Base-by-base conservation (phyloP, 2,113 vertebrate genomes). In the Tretioscincus oriximinensis region DNA sequence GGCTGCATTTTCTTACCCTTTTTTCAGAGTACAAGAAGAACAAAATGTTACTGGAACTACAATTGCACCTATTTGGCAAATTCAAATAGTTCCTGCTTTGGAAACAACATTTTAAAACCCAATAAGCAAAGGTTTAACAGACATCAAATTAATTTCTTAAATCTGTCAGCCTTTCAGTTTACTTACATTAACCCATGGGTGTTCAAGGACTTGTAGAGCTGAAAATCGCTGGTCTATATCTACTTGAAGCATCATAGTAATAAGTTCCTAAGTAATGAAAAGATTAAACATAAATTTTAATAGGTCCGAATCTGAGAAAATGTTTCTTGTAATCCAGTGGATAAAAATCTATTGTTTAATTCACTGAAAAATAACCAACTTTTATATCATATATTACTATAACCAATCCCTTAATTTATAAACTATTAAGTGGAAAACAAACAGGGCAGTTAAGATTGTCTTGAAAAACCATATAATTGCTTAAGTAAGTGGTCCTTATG, bases 121-220 rank as follows among this genome's bases (percentile, higher is more conserved):
- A 63, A 83, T 9, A 75, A 66, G 84, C 72, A 75, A 74, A 29
- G 70, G 0, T 0, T 76, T 26, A 70, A 73, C 11, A 41, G 5
- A 0, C 49, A 35, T 54, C 75, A 85, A 79, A n/a, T 41, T 41
- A 41, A 41, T 41, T 41, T 41, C 61, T 73, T 51, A 49, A 85
- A 74, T 64, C 78, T 49, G 47, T 73, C 28, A 58, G 86, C 66
- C 10, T 28, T 60, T 77, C 58, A 80, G 84, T 90, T 85, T 87
- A 95, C 98, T 98, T 94, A 99, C 98, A 31, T 97, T 99, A 87
- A 99, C 97, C 98, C 98, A 99, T 26, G 96, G 95, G 71, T 99
- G 97, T 75, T 97, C 98, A 28, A 99, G 96, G 85, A 99, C 96
- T 91, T 99, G 97, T 80, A 96, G 82, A 9, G 98, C 97, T 45